A percentile compares a stretch with the other conserved stretches of the same genome.
Evolutionary conservation across 2,113 vertebrate genomes (phyloP).

Genomic region (Oceanites oceanicus): DNA sequence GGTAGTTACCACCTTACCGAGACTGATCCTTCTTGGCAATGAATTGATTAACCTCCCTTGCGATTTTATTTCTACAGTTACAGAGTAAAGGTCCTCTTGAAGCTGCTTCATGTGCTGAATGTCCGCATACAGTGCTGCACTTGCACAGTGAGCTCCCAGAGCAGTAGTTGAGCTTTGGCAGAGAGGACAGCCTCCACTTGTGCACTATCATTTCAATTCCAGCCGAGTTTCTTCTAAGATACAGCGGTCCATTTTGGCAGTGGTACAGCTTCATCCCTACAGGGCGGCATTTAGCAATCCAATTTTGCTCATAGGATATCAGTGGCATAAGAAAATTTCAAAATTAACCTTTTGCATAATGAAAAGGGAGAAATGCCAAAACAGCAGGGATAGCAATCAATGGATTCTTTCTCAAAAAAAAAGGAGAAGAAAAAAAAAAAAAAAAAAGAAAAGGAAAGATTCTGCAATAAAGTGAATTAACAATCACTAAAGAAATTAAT

Average conservation of each 20-base stretch:
- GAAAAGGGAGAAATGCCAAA: neutral
- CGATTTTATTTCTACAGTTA: neutral
- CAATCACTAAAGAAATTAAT: neutral
- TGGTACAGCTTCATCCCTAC: neutral
- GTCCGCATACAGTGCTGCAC: neutral
- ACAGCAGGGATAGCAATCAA: neutral
- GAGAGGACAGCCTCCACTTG: neutral
- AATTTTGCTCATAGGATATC: neutral
- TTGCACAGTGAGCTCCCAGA: neutral
- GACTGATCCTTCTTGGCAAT: constrained; percentile 5
- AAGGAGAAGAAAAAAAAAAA: too few species aligned
- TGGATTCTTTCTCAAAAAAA: neutral
- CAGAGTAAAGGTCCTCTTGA: neutral
- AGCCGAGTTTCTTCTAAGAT: neutral
- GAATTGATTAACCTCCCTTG: neutral
- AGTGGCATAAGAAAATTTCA: neutral
- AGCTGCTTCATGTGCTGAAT: neutral
- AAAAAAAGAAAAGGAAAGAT: accelerated
- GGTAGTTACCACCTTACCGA: constrained; percentile 14
- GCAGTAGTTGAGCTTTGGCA: neutral
- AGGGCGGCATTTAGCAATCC: neutral
- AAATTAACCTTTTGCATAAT: neutral
- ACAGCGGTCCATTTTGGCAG: neutral
- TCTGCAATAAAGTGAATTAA: neutral
- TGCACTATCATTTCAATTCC: neutral